Evolutionary conservation across 1,140 invertebrate genomes (phyloP), one percentile per base, ranked within the genome.

Genomic region (Nephotettix cincticeps): DNA sequence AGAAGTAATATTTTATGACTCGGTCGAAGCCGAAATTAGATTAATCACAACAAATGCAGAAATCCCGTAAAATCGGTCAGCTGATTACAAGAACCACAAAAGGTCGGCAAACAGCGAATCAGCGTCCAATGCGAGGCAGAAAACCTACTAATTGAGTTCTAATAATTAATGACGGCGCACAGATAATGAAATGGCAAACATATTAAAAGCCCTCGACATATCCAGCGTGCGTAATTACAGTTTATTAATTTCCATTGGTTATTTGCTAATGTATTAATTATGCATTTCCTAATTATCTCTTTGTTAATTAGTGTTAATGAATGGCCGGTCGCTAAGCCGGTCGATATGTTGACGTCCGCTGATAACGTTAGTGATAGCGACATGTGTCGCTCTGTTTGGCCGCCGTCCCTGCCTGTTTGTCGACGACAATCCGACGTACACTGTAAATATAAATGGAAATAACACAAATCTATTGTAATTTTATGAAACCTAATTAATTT

Each of bases 221-320:
- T 36, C 32, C 21, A 51, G 47, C 47, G 47, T 51, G 47, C 47
- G 47, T 51, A 51, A 51, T 51, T 51, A 51, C 47, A 51, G 47
- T 51, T 51, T 51, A 51, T 51, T 51, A 51, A 51, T 51, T 51
- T 51, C 47, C 47, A 51, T 51, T 51, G 47, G 47, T 51, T 51
- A 51, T 51, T 51, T 51, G 47, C 47, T 51, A 51, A 51, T 51
- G 47, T 51, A 51, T 51, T 51, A 51, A 51, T 51, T 51, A 51
- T 51, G 47, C 47, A 51, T 51, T 51, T 51, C 47, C 47, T 51
- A 51, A 51, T 51, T 51, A 51, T 51, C 47, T 51, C 47, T 51
- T 51, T 51, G 47, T 51, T 51, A 51, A 51, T 51, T 51, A 51
- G 47, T 51, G 47, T n/a, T 51, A 51, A 51, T 51, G 47, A 51